Evolutionary conservation across 2,113 vertebrate genomes (phyloP), one percentile per base, ranked within the genome.

Genomic region (Anarhynchus alexandrinus): DNA sequence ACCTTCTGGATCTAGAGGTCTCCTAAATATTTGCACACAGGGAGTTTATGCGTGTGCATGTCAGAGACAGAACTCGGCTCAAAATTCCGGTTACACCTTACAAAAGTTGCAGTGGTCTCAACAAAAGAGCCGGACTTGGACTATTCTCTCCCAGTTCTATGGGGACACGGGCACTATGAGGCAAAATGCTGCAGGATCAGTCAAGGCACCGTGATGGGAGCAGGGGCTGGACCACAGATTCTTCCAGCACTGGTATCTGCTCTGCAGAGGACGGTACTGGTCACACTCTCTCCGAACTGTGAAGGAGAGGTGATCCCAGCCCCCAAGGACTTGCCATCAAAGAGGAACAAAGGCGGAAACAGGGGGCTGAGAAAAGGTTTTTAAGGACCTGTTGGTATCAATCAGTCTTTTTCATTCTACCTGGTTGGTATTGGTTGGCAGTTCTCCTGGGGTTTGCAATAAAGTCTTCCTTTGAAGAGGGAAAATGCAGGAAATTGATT

Each of bases 1-100:
- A 91, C 52, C 45, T 88, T 77, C 40, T 4, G 2, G 51, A 91
- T 79, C 43, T 38, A 71, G 40, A 92, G 72, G 72, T 92, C 85
- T 89, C 55, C 76, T 49, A 85, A 86, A 79, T 77, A 88, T 67
- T 77, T 80, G 59, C 76, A 92, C 36, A 71, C 66, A 54, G 55
- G 76, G 25, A 36, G 34, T 74, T 83, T 62, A 57, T 9, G 20
- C 1, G 3, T 38, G 23, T 67, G 15, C 69, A 14, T 29, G 49
- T 70, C 73, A 77, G 76, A 72, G 70, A 64, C 38, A 47, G 38
- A 90, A 73, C 20, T 80, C 40, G 20, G 57, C 6, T 79, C 69
- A 77, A 90, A 94, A 93, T 64, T 64, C 59, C 47, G 11, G 23
- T 45, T 92, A 21, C 26, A 16, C n/a, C 36, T 88, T 34, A 73